Evolutionary conservation across 2,888 invertebrate genomes (phyloP).

Genomic region (Malacosoma neustria): DNA sequence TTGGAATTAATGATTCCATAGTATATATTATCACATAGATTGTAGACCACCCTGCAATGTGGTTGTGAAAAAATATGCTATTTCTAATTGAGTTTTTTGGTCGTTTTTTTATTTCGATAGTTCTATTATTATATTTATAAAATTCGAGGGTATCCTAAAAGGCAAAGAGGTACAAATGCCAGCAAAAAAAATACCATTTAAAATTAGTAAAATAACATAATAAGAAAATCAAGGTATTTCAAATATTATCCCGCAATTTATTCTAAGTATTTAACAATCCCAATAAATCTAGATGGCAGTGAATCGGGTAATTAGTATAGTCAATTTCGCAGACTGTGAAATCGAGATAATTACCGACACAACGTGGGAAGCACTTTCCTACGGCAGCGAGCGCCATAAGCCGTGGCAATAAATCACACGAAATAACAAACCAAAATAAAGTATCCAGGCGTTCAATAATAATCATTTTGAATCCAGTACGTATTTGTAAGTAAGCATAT

Average conservation of each 20-base stretch:
- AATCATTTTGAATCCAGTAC: constrained; percentile 9
- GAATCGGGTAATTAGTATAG: not conserved
- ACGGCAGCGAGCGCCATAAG: constrained; percentile 42
- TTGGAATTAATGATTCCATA: constrained; percentile 42
- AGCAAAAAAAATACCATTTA: too few relatives aligned
- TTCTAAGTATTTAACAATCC: too few relatives aligned
- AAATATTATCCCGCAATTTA: too few relatives aligned
- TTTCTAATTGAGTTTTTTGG: not conserved
- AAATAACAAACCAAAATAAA: constrained; percentile 45
- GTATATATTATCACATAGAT: constrained; percentile 19
- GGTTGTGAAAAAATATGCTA: not conserved
- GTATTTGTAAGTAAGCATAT: too few relatives aligned
- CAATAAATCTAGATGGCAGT: too few relatives aligned
- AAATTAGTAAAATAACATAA: too few relatives aligned
- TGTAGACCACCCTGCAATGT: constrained; percentile 25
- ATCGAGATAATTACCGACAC: constrained; percentile 26
- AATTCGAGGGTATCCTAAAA: too few relatives aligned
- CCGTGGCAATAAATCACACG: constrained; percentile 45
- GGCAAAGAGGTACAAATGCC: too few relatives aligned
- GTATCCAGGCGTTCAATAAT: constrained; percentile 40
- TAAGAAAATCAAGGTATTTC: too few relatives aligned
- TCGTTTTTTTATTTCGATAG: too few relatives aligned
- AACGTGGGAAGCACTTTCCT: constrained; percentile 30
- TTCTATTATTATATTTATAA: too few relatives aligned
- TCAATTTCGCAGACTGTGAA: constrained; percentile 8